Evolutionary conservation across 2,888 invertebrate genomes (phyloP), one percentile per base, ranked within the genome.

Genomic region (Pollenia labialis): DNA sequence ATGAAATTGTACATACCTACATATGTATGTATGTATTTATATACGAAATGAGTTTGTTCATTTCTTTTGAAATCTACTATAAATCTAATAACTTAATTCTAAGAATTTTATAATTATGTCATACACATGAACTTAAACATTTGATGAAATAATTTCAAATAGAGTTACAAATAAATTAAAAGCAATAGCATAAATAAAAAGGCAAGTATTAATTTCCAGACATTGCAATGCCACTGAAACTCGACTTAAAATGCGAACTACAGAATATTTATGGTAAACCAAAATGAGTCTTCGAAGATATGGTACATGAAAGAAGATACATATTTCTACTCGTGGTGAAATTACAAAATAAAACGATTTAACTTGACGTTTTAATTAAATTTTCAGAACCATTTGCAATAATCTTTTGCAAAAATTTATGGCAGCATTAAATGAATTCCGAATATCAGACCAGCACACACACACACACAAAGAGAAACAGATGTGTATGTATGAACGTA

Each of bases 361-460:
- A 64, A 56, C 62, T 79, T 85, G 72, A 85, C 72, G 62, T 81
- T 79, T 85, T 82, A 82, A 85, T 85, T 82, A 85, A 85, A 85
- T 85, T 82, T 82, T 79, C 56, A 75, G 56, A 64, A 42, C 44
- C 68, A 79, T 82, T 85, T 82, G 69, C 64, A 82, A 82, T 85
- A 79, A 85, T 85, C 81, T 82, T 77, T 79, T 23, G 82, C 48
- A 50, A 69, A 82, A 82, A 69, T 77, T 71, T 82, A 85, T 85
- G 79, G 62, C 85, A 69, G 74, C 85, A 81, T 81, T 44, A 85
- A 77, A 72, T 71, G 16, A 60, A 85, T 54, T 80, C 66, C 6
- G 66, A 66, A 81, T 66, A 74, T 64, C 62, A 54, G 48, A 18
- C 42, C 11, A 54, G 56, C 18, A n/a, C 32, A 32, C 11, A 9